Base-by-base conservation (phyloP, 2,797 vertebrate genomes). In the Parambassis ranga region DNA sequence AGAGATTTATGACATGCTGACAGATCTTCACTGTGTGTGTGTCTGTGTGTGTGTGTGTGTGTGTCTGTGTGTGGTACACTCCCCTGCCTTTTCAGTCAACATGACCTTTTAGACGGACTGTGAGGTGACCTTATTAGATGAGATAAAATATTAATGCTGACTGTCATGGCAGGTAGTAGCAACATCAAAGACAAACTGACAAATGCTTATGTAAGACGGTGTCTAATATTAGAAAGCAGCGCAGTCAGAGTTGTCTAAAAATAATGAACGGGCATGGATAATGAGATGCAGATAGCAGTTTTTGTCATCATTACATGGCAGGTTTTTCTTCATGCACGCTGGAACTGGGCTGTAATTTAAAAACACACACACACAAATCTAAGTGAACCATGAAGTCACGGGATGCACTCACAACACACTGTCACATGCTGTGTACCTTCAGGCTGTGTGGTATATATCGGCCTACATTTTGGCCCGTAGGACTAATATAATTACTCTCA, bases 71-170 rank as follows among this genome's bases (percentile, higher is more conserved):
- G n/a, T n/a, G n/a, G n/a, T n/a, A n/a, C n/a, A n/a, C 18, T 20
- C 19, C 9, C 5, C 20, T 39, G 15, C 28, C 22, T 56, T 49
- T 23, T 46, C 27, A 38, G 52, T 64, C 36, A 48, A 47, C 41
- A 14, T 4, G 73, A 78, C 72, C 66, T 78, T 81, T 82, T 22
- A 24, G 37, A 11, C 20, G 10, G 52, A 52, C 31, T 27, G 20
- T 48, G 30, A 60, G 2, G 31, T 39, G 48, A 60, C 35, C 83
- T 75, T 70, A 67, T 85, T 68, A 69, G 69, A 53, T 4, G 27
- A 9, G 15, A 73, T 81, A 7, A 75, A 76, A 78, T 33, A 51
- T 82, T 83, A 70, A 84, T 81, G 64, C 57, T 14, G 41, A 7
- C 14, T 26, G n/a, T 52, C 16, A 7, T 5, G 1, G 3, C 28